A percentile compares a stretch with the other conserved stretches of the same genome.
Evolutionary conservation across 2,888 invertebrate species (phyloP).

Genomic region (Podabrus alpinus): DNA sequence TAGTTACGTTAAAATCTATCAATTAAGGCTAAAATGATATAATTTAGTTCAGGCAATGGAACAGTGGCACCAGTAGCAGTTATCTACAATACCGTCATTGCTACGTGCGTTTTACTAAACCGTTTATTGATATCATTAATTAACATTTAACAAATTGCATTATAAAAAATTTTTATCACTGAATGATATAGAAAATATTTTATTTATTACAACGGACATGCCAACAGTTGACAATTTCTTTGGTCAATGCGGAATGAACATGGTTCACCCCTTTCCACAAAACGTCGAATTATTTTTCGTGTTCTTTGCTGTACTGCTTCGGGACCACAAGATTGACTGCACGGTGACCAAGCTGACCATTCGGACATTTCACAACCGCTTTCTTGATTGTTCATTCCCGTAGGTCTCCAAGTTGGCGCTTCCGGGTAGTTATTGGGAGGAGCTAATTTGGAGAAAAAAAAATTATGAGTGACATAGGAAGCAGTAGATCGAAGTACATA

Average conservation of each 20-base stretch:
- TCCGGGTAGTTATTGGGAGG: background rate
- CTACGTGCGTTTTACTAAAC: background rate
- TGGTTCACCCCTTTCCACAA: constrained; percentile 49
- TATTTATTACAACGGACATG: constrained; percentile 37
- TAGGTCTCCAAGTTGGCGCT: constrained; percentile 31
- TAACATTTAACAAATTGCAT: constrained; percentile 8
- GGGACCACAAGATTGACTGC: constrained; percentile 67
- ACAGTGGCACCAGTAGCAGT: background rate
- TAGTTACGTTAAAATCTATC: background rate
- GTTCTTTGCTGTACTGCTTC: constrained; percentile 60
- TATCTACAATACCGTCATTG: background rate
- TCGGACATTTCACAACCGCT: constrained; percentile 64
- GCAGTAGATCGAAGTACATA: background rate
- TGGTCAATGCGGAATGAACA: constrained; percentile 54
- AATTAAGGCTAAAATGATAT: background rate
- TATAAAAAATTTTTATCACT: constrained; percentile 8
- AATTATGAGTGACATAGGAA: background rate
- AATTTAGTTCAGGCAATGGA: background rate
- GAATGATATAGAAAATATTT: constrained; percentile 7
- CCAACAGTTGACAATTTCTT: constrained; percentile 49
- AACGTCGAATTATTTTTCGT: constrained; percentile 53
- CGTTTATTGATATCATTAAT: background rate
- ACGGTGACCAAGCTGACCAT: constrained; percentile 74
- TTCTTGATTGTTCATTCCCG: constrained; percentile 15
- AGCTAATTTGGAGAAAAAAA: background rate